phyloP scores from a whole-genome alignment of 2,113 vertebrate species.

The Tetraodon nigroviridis region DNA sequence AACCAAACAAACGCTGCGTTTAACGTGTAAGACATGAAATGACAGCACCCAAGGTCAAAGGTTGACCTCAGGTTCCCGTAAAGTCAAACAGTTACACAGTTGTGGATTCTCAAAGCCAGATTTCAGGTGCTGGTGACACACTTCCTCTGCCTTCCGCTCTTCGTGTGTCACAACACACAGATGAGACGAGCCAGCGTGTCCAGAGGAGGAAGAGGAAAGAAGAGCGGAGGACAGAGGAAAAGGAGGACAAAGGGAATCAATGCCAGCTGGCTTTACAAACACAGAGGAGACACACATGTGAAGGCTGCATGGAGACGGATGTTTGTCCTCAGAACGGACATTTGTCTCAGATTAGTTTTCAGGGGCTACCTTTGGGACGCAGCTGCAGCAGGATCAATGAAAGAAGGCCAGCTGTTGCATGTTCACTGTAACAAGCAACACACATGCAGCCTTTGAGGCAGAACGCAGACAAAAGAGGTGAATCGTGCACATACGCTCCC shows the following conservation, averaged over 20 bases:
- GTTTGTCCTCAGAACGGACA: slow-evolving; percentile 7
- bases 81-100: no score
- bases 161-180: slow-evolving; percentile 33
- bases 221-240: slow-evolving; percentile 33
- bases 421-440: no score
- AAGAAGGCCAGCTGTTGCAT: no score
- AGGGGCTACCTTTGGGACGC: slow-evolving; percentile 12
- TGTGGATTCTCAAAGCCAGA: no score
- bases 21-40: no score
- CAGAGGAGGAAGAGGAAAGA: slow-evolving; percentile 58
- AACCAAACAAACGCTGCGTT: no score
- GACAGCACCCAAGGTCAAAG: no score
- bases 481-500: background rate
- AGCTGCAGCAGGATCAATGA: slow-evolving; percentile 43
- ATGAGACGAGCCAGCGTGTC: slow-evolving; percentile 35
- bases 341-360: no score
- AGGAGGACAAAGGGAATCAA: slow-evolving; percentile 52
- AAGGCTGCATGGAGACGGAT: slow-evolving; percentile 35
- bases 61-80: no score
- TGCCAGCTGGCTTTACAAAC: slow-evolving; percentile 39
- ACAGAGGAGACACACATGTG: slow-evolving; percentile 34
- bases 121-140: no score
- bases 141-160: background rate
- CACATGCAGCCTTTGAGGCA: slow-evolving; percentile 6
- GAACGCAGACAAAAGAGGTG: slow-evolving; percentile 5